A percentile compares a stretch with the other conserved stretches of the same genome.
phyloP scores from a whole-genome alignment of 2,888 invertebrate genomes.

The Allolobophora icterica region DNA sequence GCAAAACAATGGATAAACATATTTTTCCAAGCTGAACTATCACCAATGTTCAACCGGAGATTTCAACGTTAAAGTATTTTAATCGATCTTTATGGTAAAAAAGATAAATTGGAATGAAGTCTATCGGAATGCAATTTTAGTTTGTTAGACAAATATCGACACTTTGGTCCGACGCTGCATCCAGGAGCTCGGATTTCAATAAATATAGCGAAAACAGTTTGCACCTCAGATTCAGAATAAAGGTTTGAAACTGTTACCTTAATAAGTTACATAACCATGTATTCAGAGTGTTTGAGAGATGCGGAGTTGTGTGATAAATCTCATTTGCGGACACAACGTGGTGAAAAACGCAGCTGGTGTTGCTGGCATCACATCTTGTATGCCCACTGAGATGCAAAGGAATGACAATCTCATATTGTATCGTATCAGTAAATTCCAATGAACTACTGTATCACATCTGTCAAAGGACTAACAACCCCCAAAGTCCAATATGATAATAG shows the following conservation, averaged over 20 bases:
- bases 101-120: background rate
- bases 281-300: background rate
- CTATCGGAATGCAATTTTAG: background rate
- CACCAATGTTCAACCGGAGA: background rate
- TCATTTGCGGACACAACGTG: background rate
- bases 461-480: background rate
- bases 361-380: background rate
- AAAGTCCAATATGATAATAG: background rate
- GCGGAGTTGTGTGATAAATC: background rate
- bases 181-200: background rate
- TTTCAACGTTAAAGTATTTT: background rate
- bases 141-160: background rate
- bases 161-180: background rate
- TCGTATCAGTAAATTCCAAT: background rate
- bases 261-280: background rate
- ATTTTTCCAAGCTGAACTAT: background rate
- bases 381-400: background rate
- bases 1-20: background rate
- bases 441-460: too few relatives aligned
- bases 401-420: background rate
- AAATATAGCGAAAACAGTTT: background rate
- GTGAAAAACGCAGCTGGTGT: background rate
- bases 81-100: background rate
- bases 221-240: background rate
- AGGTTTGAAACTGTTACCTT: background rate